phyloP scores from a whole-genome alignment of 1,140 invertebrate species.

The Drosophila azteca region DNA sequence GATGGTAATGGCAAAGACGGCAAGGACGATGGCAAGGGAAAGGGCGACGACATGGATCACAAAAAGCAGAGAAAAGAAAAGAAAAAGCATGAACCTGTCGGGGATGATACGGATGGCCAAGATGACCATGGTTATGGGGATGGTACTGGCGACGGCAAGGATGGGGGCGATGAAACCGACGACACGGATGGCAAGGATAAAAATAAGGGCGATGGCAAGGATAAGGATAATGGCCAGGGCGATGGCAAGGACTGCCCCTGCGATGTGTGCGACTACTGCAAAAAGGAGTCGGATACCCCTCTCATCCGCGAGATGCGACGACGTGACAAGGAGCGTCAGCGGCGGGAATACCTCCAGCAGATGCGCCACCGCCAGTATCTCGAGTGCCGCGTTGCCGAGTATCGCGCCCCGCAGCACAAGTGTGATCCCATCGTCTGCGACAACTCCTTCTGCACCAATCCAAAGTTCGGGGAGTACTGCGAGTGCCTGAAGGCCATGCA shows the following conservation, averaged over 20 bases:
- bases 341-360: constrained; percentile 18
- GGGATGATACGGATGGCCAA: too few relatives aligned
- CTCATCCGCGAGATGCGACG: constrained; percentile 36
- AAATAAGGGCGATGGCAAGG: too few relatives aligned
- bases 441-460: constrained; percentile 17
- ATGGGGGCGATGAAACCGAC: too few relatives aligned
- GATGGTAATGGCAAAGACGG: too few relatives aligned
- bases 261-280: constrained; percentile 28
- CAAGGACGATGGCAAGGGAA: too few relatives aligned
- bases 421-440: constrained; percentile 18
- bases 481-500: constrained; percentile 45
- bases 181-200: too few relatives aligned
- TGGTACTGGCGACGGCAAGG: too few relatives aligned
- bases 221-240: too few relatives aligned
- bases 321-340: constrained; percentile 25
- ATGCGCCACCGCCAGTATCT: constrained; percentile 21
- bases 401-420: neutral
- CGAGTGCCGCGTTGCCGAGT: neutral
- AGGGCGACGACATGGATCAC: too few relatives aligned
- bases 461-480: constrained; percentile 21
- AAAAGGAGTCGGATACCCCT: constrained; percentile 30
- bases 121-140: too few relatives aligned
- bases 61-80: too few relatives aligned
- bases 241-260: constrained; percentile 49
- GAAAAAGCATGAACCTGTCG: too few relatives aligned